A percentile compares a stretch with the other conserved stretches of the same genome.
These are phyloP conservation scores for Pituophis catenifer DNA, from an alignment of 2,113 vertebrate species.

Conservation along the genomic window DNA sequence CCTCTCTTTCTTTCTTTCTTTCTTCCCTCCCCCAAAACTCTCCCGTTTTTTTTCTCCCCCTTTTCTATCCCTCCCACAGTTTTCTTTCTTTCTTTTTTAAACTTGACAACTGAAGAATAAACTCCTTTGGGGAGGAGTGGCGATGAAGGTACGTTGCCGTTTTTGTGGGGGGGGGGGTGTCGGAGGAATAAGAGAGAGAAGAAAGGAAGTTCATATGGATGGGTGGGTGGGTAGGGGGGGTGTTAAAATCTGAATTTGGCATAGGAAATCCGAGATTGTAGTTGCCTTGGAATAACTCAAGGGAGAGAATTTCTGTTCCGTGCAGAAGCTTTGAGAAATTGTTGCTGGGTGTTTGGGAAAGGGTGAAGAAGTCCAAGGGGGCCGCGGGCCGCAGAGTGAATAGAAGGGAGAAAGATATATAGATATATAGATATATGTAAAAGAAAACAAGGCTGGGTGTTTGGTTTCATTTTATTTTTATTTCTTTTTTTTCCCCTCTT, in stretches of 20 bases:
- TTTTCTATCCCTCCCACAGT: constrained; percentile 3
- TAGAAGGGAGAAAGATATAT: constrained; percentile 1
- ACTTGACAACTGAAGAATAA: constrained; percentile 62
- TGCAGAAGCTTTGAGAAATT: constrained; percentile 38
- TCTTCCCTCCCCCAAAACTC: background rate
- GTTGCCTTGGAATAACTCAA: constrained; percentile 55
- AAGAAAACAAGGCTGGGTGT: constrained; percentile 56
- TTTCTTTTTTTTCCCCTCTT: background rate
- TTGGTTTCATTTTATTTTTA: background rate
- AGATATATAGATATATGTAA: background rate
- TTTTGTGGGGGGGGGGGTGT: no score
- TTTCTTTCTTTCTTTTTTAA: background rate
- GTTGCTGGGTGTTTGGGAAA: constrained; percentile 19
- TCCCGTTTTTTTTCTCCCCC: background rate
- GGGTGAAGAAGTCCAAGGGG: background rate
- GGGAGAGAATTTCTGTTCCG: constrained; percentile 36
- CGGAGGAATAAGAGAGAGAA: background rate
- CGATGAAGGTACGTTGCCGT: constrained; percentile 53
- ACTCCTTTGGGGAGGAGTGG: constrained; percentile 46
- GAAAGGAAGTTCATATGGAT: constrained; percentile 36
- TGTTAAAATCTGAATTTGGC: constrained; percentile 31
- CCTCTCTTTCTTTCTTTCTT: no score
- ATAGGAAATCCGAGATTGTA: constrained; percentile 44
- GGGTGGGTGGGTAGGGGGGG: background rate
- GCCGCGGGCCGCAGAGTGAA: background rate